Conservation (phyloP, 2,113 vertebrate species). For the Scortum barcoo region DNA sequence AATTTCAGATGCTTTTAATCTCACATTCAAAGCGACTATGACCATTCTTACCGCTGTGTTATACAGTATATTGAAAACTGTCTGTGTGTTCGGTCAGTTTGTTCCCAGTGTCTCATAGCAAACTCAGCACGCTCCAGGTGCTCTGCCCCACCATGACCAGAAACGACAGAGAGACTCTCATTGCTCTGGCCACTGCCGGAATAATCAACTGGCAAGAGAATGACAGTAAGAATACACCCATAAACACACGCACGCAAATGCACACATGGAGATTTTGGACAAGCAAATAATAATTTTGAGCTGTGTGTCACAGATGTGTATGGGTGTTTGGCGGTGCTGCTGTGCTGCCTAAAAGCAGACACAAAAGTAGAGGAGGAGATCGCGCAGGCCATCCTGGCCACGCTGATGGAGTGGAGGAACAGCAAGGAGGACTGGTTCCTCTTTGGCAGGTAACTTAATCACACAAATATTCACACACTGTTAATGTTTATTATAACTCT, state of each 20-base stretch:
- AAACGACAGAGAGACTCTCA: conserved; percentile 89
- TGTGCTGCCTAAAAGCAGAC: conserved; percentile 88
- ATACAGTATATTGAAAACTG: neutral
- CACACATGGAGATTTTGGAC: neutral
- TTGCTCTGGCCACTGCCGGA: conserved; percentile 88
- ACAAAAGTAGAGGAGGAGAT: conserved; percentile 86
- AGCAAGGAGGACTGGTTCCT: conserved; percentile 91
- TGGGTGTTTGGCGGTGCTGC: conserved; percentile 91
- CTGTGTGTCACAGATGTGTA: conserved; percentile 87
- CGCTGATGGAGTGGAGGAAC: conserved; percentile 92
- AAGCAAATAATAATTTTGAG: neutral
- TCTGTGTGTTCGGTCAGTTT: conserved; percentile 81
- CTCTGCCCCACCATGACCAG: conserved; percentile 87
- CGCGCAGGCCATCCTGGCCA: conserved; percentile 87
- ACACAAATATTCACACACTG: neutral
- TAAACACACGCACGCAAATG: neutral
- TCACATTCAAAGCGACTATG: neutral
- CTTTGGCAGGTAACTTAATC: conserved; percentile 70
- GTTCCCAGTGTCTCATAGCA: conserved; percentile 89
- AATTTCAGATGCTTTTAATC: neutral
- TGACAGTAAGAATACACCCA: conserved; percentile 78
- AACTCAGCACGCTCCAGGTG: conserved; percentile 91
- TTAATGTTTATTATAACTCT: neutral
- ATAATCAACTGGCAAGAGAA: conserved; percentile 89
- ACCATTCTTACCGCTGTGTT: neutral